These are phyloP conservation scores for mouse (Mus musculus) DNA, from an alignment of 2,113 vertebrate species.

Conservation along the genomic window GRCm39 chr17:86007001-86007500, in stretches of 20 bases:
- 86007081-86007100: not conserved
- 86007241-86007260: not conserved
- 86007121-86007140: not conserved
- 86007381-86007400: no score
- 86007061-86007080: not conserved
- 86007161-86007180: not conserved
- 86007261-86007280: not conserved
- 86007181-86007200: not conserved
- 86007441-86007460: not conserved
- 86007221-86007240: not conserved
- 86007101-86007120: not conserved
- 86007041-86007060: not conserved
- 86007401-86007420: not conserved
- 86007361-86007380: not conserved
- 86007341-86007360: not conserved
- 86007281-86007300: no score
- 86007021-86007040: not conserved
- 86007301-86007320: not conserved
- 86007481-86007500: not conserved
- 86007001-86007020: not conserved
- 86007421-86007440: not conserved
- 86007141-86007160: not conserved
- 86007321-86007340: not conserved
- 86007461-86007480: not conserved
- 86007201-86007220: not conserved